Evolutionary conservation across 2,888 invertebrate genomes (phyloP), one percentile per base, ranked within the genome.

Genomic region (Dolomedes plantarius): DNA sequence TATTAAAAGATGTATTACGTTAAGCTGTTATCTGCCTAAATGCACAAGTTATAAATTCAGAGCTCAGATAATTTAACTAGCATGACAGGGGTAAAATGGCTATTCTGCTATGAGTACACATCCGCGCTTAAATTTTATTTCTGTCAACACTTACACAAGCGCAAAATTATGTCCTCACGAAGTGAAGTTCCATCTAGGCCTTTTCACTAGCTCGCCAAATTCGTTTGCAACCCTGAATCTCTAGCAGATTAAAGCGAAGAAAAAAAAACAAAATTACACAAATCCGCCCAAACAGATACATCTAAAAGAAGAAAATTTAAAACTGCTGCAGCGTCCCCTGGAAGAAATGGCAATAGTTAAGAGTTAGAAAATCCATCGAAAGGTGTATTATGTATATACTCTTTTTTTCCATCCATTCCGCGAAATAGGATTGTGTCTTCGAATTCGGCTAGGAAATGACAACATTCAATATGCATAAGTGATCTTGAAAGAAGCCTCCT

Each of bases 401-500:
- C 77, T 83, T 69, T n/a, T n/a, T n/a, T n/a, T 75, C 39, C 72
- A n/a, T 16, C 50, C 39, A 67, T 73, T 73, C 80, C 29, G 50
- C 19, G 82, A 72, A 83, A 83, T 72, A 67, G 64, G 72, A 83
- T 83, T 77, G 46, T 16, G 72, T 29, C 41, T 23, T 62, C 13
- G 62, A 81, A 81, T 72, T 83, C 65, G 65, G 6, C 29, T 13
- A 11, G 77, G 76, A 83, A 76, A 83, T 72, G 83, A 83, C 77
- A 67, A 72, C 76, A 76, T 83, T 83, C 83, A 83, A 83, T 83
- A 83, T 77, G 76, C 83, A 83, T 83, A 83, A 77, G 83, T 83
- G 72, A 67, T 77, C 83, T 72, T 50, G 41, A 69, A 50, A 46
- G 65, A 29, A 64, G 23, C 64, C 19, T 19, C 39, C 36, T 50